phyloP scores from a whole-genome alignment of 2,113 vertebrate species.

The Xenus cinereus region DNA sequence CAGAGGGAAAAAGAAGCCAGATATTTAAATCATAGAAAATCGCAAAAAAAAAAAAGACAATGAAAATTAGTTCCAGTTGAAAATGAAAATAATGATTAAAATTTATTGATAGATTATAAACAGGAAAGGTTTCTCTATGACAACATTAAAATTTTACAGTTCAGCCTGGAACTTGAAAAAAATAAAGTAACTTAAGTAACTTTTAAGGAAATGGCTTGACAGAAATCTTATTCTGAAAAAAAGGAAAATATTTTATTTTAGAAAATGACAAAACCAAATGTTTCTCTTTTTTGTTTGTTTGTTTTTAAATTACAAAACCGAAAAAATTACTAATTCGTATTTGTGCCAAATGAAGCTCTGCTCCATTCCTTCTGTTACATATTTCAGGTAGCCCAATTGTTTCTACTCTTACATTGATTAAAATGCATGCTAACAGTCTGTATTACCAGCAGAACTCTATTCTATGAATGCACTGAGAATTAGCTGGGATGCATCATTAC shows the following conservation, averaged over 20 bases:
- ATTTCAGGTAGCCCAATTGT: neutral
- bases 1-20: neutral
- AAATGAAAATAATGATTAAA: neutral
- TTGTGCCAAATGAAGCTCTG: neutral
- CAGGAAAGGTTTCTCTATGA: neutral
- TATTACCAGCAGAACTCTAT: neutral
- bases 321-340: neutral
- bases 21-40: neutral
- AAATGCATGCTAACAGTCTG: neutral
- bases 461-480: neutral
- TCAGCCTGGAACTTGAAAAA: neutral
- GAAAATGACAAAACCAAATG: neutral
- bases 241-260: neutral
- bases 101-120: neutral
- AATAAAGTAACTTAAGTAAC: neutral
- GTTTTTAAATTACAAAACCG: neutral
- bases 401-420: neutral
- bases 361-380: neutral
- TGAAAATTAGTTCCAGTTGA: neutral
- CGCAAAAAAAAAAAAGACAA: fast-evolving
- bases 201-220: neutral
- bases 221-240: neutral
- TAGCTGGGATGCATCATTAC: neutral
- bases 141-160: neutral
- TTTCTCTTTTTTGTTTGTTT: neutral